Conservation (phyloP, 2,888 invertebrate species). For the Bombylius discolor region DNA sequence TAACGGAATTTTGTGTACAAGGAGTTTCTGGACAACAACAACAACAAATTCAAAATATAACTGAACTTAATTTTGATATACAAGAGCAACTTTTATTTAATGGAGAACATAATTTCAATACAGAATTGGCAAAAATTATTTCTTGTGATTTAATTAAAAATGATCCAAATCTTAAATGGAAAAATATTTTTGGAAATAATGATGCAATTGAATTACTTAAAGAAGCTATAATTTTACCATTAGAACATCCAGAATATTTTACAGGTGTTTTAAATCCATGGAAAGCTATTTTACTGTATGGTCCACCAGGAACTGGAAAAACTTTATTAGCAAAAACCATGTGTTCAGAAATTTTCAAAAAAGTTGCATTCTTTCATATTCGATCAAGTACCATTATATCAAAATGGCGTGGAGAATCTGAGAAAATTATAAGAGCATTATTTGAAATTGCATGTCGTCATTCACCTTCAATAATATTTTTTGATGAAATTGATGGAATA, state of each 20-base stretch:
- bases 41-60: neutral
- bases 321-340: slow-evolving; percentile 81
- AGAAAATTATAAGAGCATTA: slow-evolving; percentile 77
- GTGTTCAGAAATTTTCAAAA: slow-evolving; percentile 56
- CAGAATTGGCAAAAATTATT: slow-evolving; percentile 53
- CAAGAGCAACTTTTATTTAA: neutral
- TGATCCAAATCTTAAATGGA: slow-evolving; percentile 61
- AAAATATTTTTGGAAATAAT: slow-evolving; percentile 65
- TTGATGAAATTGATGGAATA: slow-evolving; percentile 84
- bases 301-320: slow-evolving; percentile 68
- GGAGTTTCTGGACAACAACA: no score
- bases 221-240: slow-evolving; percentile 75
- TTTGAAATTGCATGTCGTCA: slow-evolving; percentile 77
- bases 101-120: neutral
- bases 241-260: slow-evolving; percentile 60
- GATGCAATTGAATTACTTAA: slow-evolving; percentile 63
- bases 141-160: slow-evolving; percentile 39
- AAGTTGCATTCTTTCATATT: slow-evolving; percentile 79
- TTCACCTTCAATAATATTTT: slow-evolving; percentile 81
- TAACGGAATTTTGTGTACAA: no score
- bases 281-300: slow-evolving; percentile 59
- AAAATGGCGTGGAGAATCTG: slow-evolving; percentile 94
- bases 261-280: slow-evolving; percentile 60
- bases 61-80: neutral
- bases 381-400: slow-evolving; percentile 81